Conservation (phyloP, 1,140 invertebrate species). For the Druon quercuslanigerum region DNA sequence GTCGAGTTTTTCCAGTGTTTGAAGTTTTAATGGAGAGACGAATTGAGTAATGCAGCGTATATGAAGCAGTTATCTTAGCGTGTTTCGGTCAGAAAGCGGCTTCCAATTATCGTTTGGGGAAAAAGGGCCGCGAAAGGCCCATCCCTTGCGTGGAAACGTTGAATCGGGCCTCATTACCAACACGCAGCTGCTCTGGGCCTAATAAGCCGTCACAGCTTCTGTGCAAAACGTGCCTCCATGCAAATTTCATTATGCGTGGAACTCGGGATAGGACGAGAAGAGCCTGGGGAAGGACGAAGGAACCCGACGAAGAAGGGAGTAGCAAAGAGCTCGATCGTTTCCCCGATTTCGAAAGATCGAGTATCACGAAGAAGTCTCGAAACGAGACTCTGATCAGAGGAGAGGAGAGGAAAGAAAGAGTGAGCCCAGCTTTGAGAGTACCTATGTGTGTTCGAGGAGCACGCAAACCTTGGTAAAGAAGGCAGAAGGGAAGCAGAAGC, state of each 20-base stretch:
- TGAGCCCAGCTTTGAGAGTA: constrained; percentile 37
- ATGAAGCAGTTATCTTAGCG: constrained; percentile 63
- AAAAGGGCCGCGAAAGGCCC: constrained; percentile 39
- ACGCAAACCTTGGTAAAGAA: constrained; percentile 20
- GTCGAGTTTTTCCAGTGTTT: not conserved
- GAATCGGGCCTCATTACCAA: constrained; percentile 71
- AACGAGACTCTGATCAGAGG: constrained; percentile 1
- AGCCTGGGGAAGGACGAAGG: constrained; percentile 36
- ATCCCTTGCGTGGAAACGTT: constrained; percentile 57
- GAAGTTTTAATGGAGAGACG: constrained; percentile 22
- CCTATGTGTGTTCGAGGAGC: constrained; percentile 20
- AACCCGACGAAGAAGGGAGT: constrained; percentile 49
- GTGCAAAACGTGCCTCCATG: constrained; percentile 61
- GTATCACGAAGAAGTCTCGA: constrained; percentile 33
- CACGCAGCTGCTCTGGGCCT: constrained; percentile 72
- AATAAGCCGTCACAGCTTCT: constrained; percentile 74
- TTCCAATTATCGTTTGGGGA: constrained; percentile 21
- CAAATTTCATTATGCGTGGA: constrained; percentile 37
- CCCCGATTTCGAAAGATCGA: constrained; percentile 32
- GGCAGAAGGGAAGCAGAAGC: constrained; percentile 38
- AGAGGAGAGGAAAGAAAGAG: not conserved
- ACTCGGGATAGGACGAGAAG: constrained; percentile 38
- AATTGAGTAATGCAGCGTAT: constrained; percentile 33
- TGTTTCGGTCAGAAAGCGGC: constrained; percentile 37
- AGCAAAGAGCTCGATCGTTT: constrained; percentile 39